Conservation (phyloP, 2,797 vertebrate genomes). For the Phrynocephalus guinanensis region DNA sequence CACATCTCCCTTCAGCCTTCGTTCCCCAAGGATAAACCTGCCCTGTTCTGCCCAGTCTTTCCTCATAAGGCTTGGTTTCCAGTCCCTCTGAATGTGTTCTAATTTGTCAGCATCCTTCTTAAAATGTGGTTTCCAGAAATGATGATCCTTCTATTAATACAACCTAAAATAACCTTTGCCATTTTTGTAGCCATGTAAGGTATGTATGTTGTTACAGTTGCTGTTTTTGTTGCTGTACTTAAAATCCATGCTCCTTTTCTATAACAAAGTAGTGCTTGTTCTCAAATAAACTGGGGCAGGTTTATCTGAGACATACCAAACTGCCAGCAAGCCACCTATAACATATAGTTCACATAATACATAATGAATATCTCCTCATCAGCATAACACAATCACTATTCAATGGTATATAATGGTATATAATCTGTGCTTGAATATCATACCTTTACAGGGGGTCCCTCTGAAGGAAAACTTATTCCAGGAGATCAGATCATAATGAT, state of each 20-base stretch:
- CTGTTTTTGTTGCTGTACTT: not conserved
- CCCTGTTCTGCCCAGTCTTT: too few relatives aligned
- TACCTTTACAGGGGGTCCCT: conserved; percentile 88
- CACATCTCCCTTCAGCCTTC: too few relatives aligned
- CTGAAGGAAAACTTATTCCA: conserved; percentile 95
- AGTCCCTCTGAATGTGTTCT: too few relatives aligned
- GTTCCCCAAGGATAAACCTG: too few relatives aligned
- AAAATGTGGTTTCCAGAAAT: too few relatives aligned
- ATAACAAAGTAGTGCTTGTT: not conserved
- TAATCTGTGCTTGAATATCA: conserved; percentile 52
- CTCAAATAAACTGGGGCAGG: too few relatives aligned
- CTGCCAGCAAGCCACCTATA: too few relatives aligned
- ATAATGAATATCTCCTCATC: not conserved
- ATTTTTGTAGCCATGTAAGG: not conserved
- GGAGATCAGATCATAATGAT: conserved; percentile 99
- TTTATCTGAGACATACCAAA: too few relatives aligned
- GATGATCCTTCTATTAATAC: too few relatives aligned
- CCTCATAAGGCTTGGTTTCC: too few relatives aligned
- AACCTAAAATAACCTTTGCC: too few relatives aligned
- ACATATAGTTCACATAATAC: accelerated
- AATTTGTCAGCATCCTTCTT: too few relatives aligned
- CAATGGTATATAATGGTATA: conserved; percentile 24
- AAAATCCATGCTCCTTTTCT: not conserved
- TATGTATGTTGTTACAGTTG: not conserved
- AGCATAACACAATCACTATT: conserved; percentile 15